A percentile compares a stretch with the other conserved stretches of the same genome.
phyloP scores from a whole-genome alignment of 2,797 vertebrate genomes.

The Coendou prehensilis region DNA sequence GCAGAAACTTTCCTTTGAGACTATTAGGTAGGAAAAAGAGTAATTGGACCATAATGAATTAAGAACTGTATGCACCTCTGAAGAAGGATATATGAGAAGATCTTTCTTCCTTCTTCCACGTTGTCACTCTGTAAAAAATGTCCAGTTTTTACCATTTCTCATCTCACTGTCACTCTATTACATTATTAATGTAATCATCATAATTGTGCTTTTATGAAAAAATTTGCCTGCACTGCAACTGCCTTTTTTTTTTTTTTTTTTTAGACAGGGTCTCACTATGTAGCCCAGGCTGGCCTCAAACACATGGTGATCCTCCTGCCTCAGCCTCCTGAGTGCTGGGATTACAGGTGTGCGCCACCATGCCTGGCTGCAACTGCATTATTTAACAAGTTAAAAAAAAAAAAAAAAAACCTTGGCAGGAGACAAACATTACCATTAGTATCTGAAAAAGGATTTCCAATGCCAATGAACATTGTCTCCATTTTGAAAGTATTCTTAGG shows the following conservation, averaged over 20 bases:
- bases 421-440: conserved; percentile 33
- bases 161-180: background rate
- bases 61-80: background rate
- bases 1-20: background rate
- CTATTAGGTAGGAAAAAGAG: background rate
- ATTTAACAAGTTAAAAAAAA: background rate
- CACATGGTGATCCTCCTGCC: background rate
- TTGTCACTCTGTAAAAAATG: background rate
- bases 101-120: background rate
- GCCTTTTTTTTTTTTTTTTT: background rate
- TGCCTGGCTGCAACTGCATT: background rate
- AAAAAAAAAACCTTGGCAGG: background rate
- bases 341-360: background rate
- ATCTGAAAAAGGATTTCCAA: background rate
- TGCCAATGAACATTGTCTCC: conserved; percentile 10
- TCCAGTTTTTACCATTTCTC: background rate
- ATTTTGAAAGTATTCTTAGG: background rate
- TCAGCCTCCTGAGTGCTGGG: background rate
- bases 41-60: background rate
- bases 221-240: background rate
- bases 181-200: background rate
- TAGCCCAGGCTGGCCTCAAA: background rate
- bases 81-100: background rate
- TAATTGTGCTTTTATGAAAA: background rate
- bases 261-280: background rate